Conservation (phyloP, 2,113 vertebrate genomes). For the Sterrhoptilus dennistouni region DNA sequence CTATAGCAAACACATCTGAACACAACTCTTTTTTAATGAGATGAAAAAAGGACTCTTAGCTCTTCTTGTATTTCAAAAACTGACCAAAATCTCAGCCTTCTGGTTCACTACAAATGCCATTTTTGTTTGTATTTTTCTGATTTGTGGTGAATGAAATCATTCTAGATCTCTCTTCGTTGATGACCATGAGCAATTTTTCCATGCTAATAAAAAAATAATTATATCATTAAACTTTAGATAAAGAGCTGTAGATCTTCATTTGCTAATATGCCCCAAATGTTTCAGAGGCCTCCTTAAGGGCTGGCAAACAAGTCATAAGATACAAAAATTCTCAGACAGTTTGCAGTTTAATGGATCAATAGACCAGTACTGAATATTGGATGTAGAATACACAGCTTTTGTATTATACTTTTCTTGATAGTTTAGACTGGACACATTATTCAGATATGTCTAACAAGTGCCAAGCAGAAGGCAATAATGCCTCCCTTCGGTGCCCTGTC, state of each 20-base stretch:
- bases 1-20: neutral
- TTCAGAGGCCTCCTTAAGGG: neutral
- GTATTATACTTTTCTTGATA: neutral
- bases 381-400: neutral
- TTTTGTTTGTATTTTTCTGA: neutral
- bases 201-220: neutral
- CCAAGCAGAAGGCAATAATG: neutral
- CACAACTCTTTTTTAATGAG: neutral
- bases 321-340: neutral
- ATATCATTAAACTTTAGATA: neutral
- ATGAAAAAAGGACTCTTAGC: neutral
- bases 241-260: neutral
- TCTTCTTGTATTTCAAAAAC: neutral
- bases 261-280: neutral
- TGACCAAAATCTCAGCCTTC: neutral
- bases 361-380: neutral
- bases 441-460: neutral
- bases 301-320: neutral
- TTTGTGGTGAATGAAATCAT: neutral
- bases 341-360: neutral
- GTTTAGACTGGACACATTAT: neutral
- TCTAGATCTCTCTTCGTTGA: neutral
- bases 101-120: neutral
- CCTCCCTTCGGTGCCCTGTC: neutral
- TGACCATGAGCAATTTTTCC: neutral